Evolutionary conservation across 1,140 invertebrate genomes (phyloP), one percentile per base, ranked within the genome.

Genomic region (Rhagoletis pomonella): DNA sequence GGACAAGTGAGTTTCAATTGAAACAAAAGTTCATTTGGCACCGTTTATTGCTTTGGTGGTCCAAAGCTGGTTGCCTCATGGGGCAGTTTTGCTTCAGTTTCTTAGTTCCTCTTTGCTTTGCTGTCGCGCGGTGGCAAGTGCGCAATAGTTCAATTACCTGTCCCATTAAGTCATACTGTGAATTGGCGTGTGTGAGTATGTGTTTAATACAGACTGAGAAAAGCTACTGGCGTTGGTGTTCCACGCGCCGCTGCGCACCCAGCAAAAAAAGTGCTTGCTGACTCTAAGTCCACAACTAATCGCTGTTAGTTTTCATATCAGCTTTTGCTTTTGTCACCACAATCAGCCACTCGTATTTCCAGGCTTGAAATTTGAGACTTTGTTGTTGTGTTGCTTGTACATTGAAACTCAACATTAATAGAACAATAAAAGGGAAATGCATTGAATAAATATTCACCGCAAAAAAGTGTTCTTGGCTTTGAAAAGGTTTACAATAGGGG

Each of bases 91-190:
- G 64, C 0, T 67, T 29, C 39, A 29, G n/a, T 39, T 39, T 17
- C 62, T 14, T 5, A 4, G 9, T 64, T 9, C 17, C 62, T 64
- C 17, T 9, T 17, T 64, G 9, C 62, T 9, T 14, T 42, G 42
- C 2, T 17, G 39, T 44, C 2, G 42, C 39, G 7, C 42, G 42
- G 73, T 81, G 44, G 73, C 47, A 81, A 81, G 73, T 81, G 73
- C 73, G 73, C 73, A 81, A 81, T 81, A 81, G 73, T 81, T 81
- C 73, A 81, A 81, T 81, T 81, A 81, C 73, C 73, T 55, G 73
- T 9, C 14, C 47, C 47, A 81, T 55, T 81, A 81, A 81, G 47
- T n/a, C n/a, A 10, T 55, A 81, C 44, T 55, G 47, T 81, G 47
- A 7, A 55, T 81, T 12, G 17, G 47, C 19, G 47, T 81, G 42